Evolutionary conservation across 2,888 invertebrate genomes (phyloP), one percentile per base, ranked within the genome.

Genomic region (Neoascia interrupta): DNA sequence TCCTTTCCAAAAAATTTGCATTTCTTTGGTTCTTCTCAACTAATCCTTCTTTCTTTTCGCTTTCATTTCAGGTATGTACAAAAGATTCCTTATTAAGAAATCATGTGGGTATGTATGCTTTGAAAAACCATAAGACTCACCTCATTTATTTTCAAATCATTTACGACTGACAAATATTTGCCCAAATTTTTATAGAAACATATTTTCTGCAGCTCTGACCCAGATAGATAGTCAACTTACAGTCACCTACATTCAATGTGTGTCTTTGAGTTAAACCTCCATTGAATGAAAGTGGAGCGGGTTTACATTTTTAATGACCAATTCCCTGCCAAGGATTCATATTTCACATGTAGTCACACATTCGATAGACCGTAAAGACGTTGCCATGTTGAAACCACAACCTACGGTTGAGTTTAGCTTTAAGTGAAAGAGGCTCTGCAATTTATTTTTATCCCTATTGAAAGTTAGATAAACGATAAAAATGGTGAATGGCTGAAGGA

Each of bases 221-320:
- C 26, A 45, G 37, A 74, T 54, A 64, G 70, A 76, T 76, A 76
- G 64, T 37, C 58, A 70, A 64, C 60, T 76, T 76, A 75, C 41
- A 70, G 41, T 54, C 76, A 76, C 76, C 76, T 69, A 56, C 21
- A 6, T 26, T n/a, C n/a, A n/a, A n/a, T n/a, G n/a, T n/a, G n/a
- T n/a, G 5, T 18, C 66, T 47, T 51, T 56, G 47, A 41, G 41
- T 23, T 31, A 23, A 39, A 26, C 11, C 31, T 21, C 37, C 23
- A 53, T 56, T 45, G 11, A 51, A 19, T 19, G 47, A 60, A 76
- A 60, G 23, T 70, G 37, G 76, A 41, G 39, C 76, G 28, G 13
- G 66, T 34, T 60, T 76, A 60, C 23, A 76, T 66, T 21, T 76
- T 76, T 76, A 76, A 76, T 76, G 54, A 60, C 53, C 76, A 76